Percentiles rank a stretch among this genome's conserved stretches.
Conservation (phyloP, 2,888 invertebrate species). For the Lomographa bimaculata region DNA sequence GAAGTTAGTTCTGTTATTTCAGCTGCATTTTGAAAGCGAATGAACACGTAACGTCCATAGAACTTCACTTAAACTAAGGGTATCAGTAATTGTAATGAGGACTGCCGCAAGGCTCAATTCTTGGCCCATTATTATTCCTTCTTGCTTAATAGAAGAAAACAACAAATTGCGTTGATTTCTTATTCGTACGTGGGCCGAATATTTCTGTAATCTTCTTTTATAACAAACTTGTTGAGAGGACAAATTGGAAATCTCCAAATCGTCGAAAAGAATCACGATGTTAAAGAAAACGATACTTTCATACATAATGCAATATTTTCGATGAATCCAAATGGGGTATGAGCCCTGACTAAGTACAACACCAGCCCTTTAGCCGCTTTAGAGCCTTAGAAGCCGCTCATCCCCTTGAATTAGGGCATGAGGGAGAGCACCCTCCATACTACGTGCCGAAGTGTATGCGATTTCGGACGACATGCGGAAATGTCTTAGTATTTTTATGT, state of each 20-base stretch:
- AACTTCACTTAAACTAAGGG: constrained; percentile 13
- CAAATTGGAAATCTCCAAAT: constrained; percentile 16
- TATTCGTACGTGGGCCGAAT: neutral
- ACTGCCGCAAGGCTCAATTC: constrained; percentile 14
- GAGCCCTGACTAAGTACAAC: constrained; percentile 34
- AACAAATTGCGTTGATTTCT: neutral
- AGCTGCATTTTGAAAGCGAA: constrained; percentile 19
- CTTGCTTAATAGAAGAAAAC: too few relatives aligned
- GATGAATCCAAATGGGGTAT: constrained; percentile 30
- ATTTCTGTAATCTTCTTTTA: too few relatives aligned
- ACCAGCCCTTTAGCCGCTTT: constrained; percentile 28
- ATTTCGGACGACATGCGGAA: constrained; percentile 30
- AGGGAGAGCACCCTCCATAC: constrained; percentile 23
- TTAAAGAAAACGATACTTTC: constrained; percentile 24
- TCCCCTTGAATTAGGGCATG: constrained; percentile 33
- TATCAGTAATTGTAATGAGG: constrained; percentile 8
- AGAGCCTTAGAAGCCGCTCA: constrained; percentile 30
- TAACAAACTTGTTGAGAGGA: constrained; percentile 1
- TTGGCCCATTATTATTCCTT: constrained; percentile 1
- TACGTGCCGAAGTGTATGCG: constrained; percentile 33
- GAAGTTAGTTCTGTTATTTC: constrained; percentile 23
- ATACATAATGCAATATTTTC: constrained; percentile 35
- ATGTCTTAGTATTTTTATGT: constrained; percentile 30
- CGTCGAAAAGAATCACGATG: constrained; percentile 22
- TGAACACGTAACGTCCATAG: constrained; percentile 11